Evolutionary conservation across 2,888 invertebrate species (phyloP).

Genomic region (Nomada hirtipes): DNA sequence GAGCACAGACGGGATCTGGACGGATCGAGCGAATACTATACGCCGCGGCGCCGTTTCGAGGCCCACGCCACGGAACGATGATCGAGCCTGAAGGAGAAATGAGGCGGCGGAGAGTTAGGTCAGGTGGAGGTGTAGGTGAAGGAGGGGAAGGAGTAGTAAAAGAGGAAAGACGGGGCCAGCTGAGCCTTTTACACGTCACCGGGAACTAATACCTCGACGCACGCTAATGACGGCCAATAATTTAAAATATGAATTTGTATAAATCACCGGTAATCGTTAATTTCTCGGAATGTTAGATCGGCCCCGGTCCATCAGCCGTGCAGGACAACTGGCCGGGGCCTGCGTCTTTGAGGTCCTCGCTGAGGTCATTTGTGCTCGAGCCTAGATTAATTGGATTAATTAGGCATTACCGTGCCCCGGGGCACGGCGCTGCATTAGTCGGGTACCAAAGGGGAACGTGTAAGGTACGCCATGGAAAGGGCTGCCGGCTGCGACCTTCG

Average conservation of each 20-base stretch:
- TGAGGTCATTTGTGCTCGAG: slow-evolving; percentile 83
- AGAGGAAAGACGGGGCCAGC: slow-evolving; percentile 21
- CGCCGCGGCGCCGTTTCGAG: slow-evolving; percentile 61
- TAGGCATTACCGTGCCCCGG: slow-evolving; percentile 83
- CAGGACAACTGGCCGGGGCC: slow-evolving; percentile 68
- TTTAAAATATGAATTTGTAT: slow-evolving; percentile 84
- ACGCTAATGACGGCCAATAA: slow-evolving; percentile 83
- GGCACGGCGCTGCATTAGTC: slow-evolving; percentile 82
- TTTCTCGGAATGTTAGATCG: slow-evolving; percentile 84
- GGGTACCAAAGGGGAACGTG: slow-evolving; percentile 56
- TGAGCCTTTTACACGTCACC: slow-evolving; percentile 74
- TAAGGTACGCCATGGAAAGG: slow-evolving; percentile 59
- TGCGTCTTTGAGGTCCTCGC: slow-evolving; percentile 74
- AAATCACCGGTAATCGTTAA: slow-evolving; percentile 84
- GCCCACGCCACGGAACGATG: slow-evolving; percentile 67
- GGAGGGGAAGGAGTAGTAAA: background rate
- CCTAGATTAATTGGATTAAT: slow-evolving; percentile 84
- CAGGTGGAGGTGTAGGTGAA: slow-evolving; percentile 13
- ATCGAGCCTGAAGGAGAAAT: slow-evolving; percentile 68
- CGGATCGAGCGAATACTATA: slow-evolving; percentile 72
- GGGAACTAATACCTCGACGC: slow-evolving; percentile 78
- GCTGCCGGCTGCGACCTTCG: slow-evolving; percentile 64
- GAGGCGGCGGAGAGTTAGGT: slow-evolving; percentile 48
- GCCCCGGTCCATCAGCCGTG: slow-evolving; percentile 81
- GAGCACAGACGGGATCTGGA: slow-evolving; percentile 72